These are phyloP conservation scores for Pachycephus smyrnensis DNA, from an alignment of 2,888 invertebrate species.

Conservation along the genomic window DNA sequence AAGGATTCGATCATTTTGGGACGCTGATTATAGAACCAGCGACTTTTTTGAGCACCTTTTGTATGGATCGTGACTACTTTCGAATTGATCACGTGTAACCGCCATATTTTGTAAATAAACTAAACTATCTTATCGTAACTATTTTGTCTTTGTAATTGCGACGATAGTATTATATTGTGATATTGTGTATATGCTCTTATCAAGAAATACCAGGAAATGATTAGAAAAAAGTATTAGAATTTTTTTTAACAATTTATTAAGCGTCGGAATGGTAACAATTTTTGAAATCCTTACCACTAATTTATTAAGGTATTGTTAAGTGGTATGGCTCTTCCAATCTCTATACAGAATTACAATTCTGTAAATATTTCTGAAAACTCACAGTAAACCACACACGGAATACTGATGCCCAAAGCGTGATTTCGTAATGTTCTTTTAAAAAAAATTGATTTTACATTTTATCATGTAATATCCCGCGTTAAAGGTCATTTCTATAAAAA, in stretches of 20 bases:
- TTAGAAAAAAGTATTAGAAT: not conserved
- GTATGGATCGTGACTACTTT: constrained; percentile 39
- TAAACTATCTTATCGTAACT: constrained; percentile 17
- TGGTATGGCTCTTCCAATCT: not conserved
- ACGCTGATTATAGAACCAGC: constrained; percentile 22
- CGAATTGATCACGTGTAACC: constrained; percentile 41
- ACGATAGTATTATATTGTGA: not conserved
- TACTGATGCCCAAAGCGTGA: not conserved
- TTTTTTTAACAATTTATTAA: not conserved
- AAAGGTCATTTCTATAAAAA: not conserved
- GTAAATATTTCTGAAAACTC: not conserved
- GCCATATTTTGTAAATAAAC: constrained; percentile 52
- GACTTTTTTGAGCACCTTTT: constrained; percentile 44
- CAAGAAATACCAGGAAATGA: not conserved
- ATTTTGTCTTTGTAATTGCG: not conserved
- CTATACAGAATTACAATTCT: not conserved
- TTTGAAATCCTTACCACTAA: not conserved
- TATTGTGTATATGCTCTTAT: not conserved
- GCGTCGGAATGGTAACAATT: not conserved
- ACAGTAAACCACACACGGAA: not conserved
- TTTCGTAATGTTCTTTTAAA: not conserved
- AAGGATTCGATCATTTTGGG: constrained; percentile 25
- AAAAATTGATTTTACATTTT: not conserved
- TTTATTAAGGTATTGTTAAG: not conserved
- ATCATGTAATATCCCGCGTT: not conserved